Conservation (phyloP, 1,140 invertebrate species). For the Lordiphosa stackelbergi region DNA sequence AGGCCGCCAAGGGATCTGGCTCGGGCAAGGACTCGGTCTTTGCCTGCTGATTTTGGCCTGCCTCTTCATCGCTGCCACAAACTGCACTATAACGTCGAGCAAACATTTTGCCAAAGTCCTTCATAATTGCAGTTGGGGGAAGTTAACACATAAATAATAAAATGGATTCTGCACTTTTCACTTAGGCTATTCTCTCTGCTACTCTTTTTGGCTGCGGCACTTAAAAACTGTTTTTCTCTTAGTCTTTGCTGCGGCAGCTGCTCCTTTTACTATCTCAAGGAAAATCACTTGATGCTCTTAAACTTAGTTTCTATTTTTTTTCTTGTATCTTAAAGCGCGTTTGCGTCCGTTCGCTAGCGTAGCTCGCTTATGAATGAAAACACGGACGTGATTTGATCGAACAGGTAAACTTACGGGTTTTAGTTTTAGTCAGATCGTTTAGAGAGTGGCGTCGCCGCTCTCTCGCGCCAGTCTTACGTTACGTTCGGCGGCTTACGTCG, state of each 20-base stretch:
- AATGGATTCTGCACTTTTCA: neutral
- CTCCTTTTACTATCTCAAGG: conserved; percentile 25
- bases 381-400: conserved; percentile 43
- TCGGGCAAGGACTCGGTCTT: conserved; percentile 10
- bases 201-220: conserved; percentile 31
- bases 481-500: neutral
- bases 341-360: conserved; percentile 64
- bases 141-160: conserved; percentile 4
- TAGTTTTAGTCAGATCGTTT: conserved; percentile 30
- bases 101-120: conserved; percentile 69
- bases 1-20: conserved; percentile 18
- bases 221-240: conserved; percentile 43
- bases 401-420: conserved; percentile 60
- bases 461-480: neutral
- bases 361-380: conserved; percentile 74
- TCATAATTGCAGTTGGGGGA: conserved; percentile 44
- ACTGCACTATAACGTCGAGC: conserved; percentile 67
- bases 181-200: neutral
- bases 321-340: conserved; percentile 41
- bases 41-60: conserved; percentile 8
- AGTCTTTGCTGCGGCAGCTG: conserved; percentile 44
- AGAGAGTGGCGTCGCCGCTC: conserved; percentile 3
- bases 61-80: conserved; percentile 48
- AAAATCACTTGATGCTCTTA: conserved; percentile 13
- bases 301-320: conserved; percentile 11